Conservation (phyloP, 2,888 invertebrate genomes). For the Monochamus alternatus region DNA sequence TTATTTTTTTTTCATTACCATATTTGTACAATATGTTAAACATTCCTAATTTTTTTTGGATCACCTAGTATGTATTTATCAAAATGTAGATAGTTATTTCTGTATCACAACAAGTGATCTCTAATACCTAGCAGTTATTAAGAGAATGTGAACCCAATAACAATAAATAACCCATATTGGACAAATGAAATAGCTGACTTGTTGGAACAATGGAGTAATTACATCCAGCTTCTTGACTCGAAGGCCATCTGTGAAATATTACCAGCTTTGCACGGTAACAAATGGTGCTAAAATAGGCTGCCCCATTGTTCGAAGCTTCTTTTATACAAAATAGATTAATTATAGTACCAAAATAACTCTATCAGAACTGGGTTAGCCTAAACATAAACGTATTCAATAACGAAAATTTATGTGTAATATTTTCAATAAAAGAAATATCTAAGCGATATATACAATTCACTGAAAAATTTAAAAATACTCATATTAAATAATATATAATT, state of each 20-base stretch:
- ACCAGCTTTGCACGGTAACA: background rate
- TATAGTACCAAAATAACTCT: background rate
- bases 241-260: constrained; percentile 7
- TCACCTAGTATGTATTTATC: too few relatives aligned
- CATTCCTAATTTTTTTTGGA: too few relatives aligned
- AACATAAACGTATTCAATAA: background rate
- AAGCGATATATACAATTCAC: too few relatives aligned
- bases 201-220: background rate
- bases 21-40: too few relatives aligned
- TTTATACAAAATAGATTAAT: background rate
- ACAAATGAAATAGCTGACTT: constrained; percentile 13
- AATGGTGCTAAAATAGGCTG: background rate
- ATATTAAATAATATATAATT: too few relatives aligned
- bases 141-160: background rate
- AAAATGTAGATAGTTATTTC: too few relatives aligned
- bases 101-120: too few relatives aligned
- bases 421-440: too few relatives aligned
- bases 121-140: background rate
- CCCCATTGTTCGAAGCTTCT: background rate
- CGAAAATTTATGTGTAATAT: background rate
- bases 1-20: too few relatives aligned
- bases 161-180: constrained; percentile 2
- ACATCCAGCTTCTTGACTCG: background rate
- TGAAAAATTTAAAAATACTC: too few relatives aligned
- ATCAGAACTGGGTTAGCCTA: background rate